Evolutionary conservation across 2,797 vertebrate species (phyloP).

Genomic region (Denticeps clupeoides): DNA sequence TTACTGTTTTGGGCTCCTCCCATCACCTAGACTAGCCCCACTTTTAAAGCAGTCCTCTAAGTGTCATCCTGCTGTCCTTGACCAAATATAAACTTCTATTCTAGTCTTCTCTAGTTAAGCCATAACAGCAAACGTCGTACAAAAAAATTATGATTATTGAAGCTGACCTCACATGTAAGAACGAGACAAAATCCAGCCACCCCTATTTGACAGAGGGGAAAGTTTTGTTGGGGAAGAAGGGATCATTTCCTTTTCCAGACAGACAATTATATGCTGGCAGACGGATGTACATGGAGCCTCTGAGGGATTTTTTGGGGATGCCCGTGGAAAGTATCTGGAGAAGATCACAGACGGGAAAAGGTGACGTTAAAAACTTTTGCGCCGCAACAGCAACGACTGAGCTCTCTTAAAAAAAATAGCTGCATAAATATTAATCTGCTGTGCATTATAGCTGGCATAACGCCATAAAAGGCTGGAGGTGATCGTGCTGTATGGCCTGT

Average conservation of each 20-base stretch:
- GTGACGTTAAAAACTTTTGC: slow-evolving; percentile 19
- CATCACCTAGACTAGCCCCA: too few species aligned
- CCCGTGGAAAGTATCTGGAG: slow-evolving; percentile 30
- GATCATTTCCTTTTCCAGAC: slow-evolving; percentile 21
- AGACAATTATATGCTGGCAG: slow-evolving; percentile 14
- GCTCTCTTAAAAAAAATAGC: slow-evolving; percentile 1
- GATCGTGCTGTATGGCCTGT: too few species aligned
- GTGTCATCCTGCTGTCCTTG: too few species aligned
- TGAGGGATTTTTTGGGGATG: slow-evolving; percentile 20
- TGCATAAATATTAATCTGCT: slow-evolving; percentile 9
- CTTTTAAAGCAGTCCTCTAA: too few species aligned
- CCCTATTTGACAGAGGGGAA: slow-evolving; percentile 3
- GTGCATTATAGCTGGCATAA: background rate
- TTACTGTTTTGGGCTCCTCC: too few species aligned
- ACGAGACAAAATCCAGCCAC: slow-evolving; percentile 18
- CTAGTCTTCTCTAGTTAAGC: slow-evolving; percentile 1
- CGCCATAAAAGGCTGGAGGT: too few species aligned
- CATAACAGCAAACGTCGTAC: slow-evolving; percentile 4
- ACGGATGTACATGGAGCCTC: slow-evolving; percentile 8
- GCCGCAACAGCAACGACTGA: background rate
- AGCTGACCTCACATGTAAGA: background rate
- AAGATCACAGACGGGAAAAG: slow-evolving; percentile 18
- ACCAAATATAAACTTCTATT: too few species aligned
- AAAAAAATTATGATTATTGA: slow-evolving; percentile 14
- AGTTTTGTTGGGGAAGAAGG: slow-evolving; percentile 9